Conservation (phyloP, 2,888 invertebrate species). For the Meiosimyza decipiens region DNA sequence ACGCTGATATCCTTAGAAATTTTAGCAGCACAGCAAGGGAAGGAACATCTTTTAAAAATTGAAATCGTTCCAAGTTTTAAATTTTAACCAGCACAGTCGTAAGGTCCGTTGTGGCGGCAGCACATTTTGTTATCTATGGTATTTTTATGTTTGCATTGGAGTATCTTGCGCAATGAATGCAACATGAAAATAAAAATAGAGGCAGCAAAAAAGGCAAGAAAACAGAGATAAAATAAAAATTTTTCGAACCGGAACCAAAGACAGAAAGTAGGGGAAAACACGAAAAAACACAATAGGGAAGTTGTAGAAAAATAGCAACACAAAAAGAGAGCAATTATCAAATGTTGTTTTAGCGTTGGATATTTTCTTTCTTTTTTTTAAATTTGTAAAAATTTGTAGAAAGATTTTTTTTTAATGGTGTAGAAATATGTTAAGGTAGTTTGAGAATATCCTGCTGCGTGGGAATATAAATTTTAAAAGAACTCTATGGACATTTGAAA, state of each 20-base stretch:
- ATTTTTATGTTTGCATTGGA: not conserved
- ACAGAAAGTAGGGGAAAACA: not conserved
- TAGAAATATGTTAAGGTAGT: not conserved
- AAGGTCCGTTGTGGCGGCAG: not conserved
- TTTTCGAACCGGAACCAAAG: slow-evolving; percentile 26
- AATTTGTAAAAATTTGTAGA: too few relatives aligned
- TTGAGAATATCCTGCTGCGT: slow-evolving; percentile 24
- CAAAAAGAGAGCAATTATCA: not conserved
- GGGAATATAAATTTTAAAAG: slow-evolving; percentile 17
- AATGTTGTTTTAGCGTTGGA: not conserved
- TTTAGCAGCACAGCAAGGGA: not conserved
- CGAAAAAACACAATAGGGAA: not conserved
- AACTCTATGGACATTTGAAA: not conserved
- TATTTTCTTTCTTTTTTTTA: slow-evolving; percentile 7
- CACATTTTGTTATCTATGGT: not conserved
- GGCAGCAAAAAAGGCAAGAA: not conserved
- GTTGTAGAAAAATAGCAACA: not conserved
- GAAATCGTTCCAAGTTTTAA: slow-evolving; percentile 11
- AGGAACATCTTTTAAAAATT: not conserved
- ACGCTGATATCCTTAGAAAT: slow-evolving; percentile 8
- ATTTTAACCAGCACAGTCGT: not conserved
- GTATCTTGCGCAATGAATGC: not conserved
- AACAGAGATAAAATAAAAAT: slow-evolving; percentile 3
- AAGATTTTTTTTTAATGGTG: too few relatives aligned
- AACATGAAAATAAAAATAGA: slow-evolving; percentile 6